Evolutionary conservation across 2,113 vertebrate species (phyloP), one percentile per base, ranked within the genome.

Genomic region (Lathamus discolor): DNA sequence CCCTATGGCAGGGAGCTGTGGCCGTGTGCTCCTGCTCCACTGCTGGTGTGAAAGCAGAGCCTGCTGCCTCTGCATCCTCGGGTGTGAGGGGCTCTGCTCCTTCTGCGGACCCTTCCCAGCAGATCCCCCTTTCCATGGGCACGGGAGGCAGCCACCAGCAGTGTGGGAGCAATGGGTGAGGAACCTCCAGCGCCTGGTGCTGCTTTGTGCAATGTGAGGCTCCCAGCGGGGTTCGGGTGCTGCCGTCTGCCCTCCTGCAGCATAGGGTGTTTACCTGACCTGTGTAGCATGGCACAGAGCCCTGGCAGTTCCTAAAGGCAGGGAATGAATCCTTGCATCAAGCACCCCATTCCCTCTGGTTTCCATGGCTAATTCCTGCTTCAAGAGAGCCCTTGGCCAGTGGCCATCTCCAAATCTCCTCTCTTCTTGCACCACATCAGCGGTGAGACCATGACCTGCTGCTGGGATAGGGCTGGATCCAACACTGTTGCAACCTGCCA

Each of bases 21-120:
- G 57, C 54, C 11, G 0, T 3, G 0, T 31, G 13, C 9, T 9
- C 28, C 13, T 0, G 0, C 28, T 59, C 51, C 31, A 15, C 80
- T 55, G 62, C n/a, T 66, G 20, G 16, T 2, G 2, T 8, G 0
- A 69, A 17, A 43, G 55, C 41, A 37, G 61, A 84, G 33, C 80
- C 61, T 2, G 5, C 72, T 25, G 46, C 62, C 72, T 33, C 48
- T 35, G 49, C 68, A 19, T 35, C 8, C 1, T 3, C 49, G 37
- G 29, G 54, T 63, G 52, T 6, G 6, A 37, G 59, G 46, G 39
- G 64, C 46, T 92, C 68, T 64, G 41, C 49, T 39, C 39, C 39
- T 22, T 33, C 24, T 2, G 3, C 46, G 48, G 28, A 49, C 48
- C 39, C 44, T 81, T 73, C 54, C 27, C 6, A 4, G 59, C 35